Conservation (phyloP, 2,797 vertebrate species). For the Intellagama lesueurii region DNA sequence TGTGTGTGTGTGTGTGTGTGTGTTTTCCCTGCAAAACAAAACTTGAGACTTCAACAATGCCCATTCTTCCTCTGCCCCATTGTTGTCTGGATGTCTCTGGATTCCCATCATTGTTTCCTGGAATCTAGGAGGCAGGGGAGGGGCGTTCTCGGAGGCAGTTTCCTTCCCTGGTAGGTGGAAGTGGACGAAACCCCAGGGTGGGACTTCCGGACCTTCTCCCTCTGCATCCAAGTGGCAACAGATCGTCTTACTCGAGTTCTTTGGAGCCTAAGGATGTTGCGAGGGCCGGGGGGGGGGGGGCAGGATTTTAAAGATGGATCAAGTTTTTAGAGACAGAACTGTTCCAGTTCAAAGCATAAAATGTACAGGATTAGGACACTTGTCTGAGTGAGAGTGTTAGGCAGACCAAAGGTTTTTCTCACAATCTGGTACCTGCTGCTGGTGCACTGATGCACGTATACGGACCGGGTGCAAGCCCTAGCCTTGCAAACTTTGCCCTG, state of each 20-base stretch:
- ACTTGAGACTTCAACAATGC: not conserved
- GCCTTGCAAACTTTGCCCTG: too few relatives aligned
- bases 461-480: too few relatives aligned
- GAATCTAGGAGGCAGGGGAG: not conserved
- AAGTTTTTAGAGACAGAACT: too few relatives aligned
- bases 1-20: too few relatives aligned
- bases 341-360: too few relatives aligned
- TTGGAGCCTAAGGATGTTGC: not conserved
- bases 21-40: not conserved
- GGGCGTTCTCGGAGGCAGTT: too few relatives aligned
- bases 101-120: not conserved
- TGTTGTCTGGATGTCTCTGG: not conserved
- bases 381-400: too few relatives aligned
- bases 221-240: not conserved
- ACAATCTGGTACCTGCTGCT: too few relatives aligned
- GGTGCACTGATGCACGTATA: too few relatives aligned
- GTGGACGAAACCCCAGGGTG: not conserved
- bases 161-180: accelerated
- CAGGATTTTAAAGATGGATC: too few relatives aligned
- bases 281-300: not conserved
- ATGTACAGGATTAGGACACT: too few relatives aligned
- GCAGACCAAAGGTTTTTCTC: too few relatives aligned
- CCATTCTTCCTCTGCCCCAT: not conserved
- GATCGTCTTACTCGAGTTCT: not conserved
- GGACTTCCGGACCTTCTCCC: not conserved